Base-by-base conservation (phyloP, 2,797 vertebrate genomes). In the Poeciliopsis infans region DNA sequence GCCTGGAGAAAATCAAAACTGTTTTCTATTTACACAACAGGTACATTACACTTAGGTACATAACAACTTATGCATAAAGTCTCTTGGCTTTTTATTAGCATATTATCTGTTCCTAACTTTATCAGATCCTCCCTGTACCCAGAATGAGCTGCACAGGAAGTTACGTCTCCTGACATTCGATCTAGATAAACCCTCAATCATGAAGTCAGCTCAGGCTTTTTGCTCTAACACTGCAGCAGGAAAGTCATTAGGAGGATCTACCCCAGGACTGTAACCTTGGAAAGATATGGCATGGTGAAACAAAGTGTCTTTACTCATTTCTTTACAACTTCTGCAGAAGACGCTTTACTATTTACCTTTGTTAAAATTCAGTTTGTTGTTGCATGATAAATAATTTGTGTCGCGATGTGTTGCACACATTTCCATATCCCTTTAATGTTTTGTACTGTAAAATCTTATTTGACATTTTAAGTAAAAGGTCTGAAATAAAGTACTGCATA, bases 151-250 rank as follows among this genome's bases (percentile, higher is more conserved):
- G 75, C 46, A 45, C 61, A 79, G 78, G 79, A 87, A 85, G 79
- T 61, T 64, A 55, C 46, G 23, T 85, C 80, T 81, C 77, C 81
- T 70, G 73, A 76, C 87, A 81, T 81, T 80, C 79, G 84, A 93
- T 88, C 83, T 80, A 88, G 84, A 89, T 90, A 84, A 88, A 83
- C 75, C 81, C 80, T 83, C 66, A 77, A 89, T 92, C 51, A 90
- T 90, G 70, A 88, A 80, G 74, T 85, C 79, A 46, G 79, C 85
- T 89, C 79, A 79, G 87, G 88, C 73, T 2, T 84, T 89, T 80
- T 89, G 81, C 80, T 85, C 87, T 81, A 75, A 85, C 88, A 47
- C 78, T 68, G 20, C 10, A 11, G 16, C 33, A 66, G 68, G 69
- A 77, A 72, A 84, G 88, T 83, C 82, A 89, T 89, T 90, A 87